A percentile compares a stretch with the other conserved stretches of the same genome.
phyloP scores from a whole-genome alignment of 1,140 invertebrate species.

The Microplitis mediator region DNA sequence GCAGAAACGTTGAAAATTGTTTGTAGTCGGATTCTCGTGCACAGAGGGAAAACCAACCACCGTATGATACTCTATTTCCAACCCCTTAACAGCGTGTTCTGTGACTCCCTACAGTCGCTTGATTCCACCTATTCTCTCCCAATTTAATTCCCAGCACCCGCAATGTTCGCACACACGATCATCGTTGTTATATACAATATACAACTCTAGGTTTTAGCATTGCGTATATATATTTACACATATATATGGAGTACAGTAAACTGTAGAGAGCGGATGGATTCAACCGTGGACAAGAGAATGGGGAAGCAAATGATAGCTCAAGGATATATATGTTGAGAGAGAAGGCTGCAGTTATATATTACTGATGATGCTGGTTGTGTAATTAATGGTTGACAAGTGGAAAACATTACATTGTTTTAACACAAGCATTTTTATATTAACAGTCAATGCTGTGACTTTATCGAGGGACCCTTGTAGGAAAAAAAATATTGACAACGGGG shows the following conservation, averaged over 20 bases:
- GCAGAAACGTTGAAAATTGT: constrained; percentile 13
- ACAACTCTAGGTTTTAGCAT: neutral
- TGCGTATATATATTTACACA: neutral
- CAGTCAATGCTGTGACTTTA: neutral
- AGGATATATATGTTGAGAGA: neutral
- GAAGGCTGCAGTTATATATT: neutral
- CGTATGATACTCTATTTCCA: constrained; percentile 14
- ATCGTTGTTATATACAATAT: neutral
- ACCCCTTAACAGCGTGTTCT: neutral
- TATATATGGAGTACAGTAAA: neutral
- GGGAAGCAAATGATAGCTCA: neutral
- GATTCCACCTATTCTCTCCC: constrained; percentile 33
- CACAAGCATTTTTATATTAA: neutral
- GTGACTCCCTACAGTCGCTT: constrained; percentile 20
- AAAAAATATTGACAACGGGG: too few relatives aligned
- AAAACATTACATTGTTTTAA: neutral
- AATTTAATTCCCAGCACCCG: constrained; percentile 27
- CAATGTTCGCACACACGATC: neutral
- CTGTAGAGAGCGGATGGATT: too few relatives aligned
- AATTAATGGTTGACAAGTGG: neutral
- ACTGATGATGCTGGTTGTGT: neutral
- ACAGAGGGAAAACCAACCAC: constrained; percentile 17
- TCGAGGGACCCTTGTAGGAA: too few relatives aligned
- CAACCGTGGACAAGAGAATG: neutral
- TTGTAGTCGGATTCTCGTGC: constrained; percentile 18